phyloP scores from a whole-genome alignment of 1,140 invertebrate species.

The Magallana ariakensis region DNA sequence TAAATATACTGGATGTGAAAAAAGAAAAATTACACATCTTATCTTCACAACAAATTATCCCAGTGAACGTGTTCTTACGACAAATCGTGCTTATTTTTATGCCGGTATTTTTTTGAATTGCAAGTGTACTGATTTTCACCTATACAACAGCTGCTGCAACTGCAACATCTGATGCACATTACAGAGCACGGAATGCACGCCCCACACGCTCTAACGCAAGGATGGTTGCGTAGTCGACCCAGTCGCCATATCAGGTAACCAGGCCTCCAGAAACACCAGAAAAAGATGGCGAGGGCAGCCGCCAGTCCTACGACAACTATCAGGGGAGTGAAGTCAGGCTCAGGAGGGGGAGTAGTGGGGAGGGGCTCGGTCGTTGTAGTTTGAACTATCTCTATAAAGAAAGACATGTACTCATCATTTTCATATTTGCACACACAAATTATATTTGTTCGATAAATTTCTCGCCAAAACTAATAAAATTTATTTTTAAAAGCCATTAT shows the following conservation, averaged over 20 bases:
- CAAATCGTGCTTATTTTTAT: too few species aligned
- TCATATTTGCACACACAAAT: too few species aligned
- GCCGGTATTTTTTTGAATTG: too few species aligned
- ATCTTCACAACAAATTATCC: too few species aligned
- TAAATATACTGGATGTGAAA: too few species aligned
- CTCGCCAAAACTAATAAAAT: too few species aligned
- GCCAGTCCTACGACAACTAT: conserved; percentile 38
- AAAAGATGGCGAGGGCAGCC: conserved; percentile 36
- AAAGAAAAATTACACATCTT: too few species aligned
- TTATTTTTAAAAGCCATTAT: too few species aligned
- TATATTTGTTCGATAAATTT: too few species aligned
- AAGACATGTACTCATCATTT: too few species aligned
- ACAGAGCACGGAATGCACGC: conserved; percentile 39
- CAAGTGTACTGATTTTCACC: not conserved
- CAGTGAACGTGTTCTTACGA: too few species aligned
- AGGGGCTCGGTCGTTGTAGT: conserved; percentile 56
- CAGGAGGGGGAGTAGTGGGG: conserved; percentile 45
- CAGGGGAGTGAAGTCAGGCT: conserved; percentile 51
- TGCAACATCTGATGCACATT: conserved; percentile 4
- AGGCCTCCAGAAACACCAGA: conserved; percentile 65
- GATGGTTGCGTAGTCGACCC: conserved; percentile 58
- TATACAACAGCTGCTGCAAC: conserved; percentile 25
- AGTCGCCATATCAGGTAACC: conserved; percentile 63
- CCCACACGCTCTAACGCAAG: conserved; percentile 54
- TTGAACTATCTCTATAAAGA: conserved; percentile 32